Conservation (phyloP, 2,113 vertebrate genomes). For the Caranx ignobilis region DNA sequence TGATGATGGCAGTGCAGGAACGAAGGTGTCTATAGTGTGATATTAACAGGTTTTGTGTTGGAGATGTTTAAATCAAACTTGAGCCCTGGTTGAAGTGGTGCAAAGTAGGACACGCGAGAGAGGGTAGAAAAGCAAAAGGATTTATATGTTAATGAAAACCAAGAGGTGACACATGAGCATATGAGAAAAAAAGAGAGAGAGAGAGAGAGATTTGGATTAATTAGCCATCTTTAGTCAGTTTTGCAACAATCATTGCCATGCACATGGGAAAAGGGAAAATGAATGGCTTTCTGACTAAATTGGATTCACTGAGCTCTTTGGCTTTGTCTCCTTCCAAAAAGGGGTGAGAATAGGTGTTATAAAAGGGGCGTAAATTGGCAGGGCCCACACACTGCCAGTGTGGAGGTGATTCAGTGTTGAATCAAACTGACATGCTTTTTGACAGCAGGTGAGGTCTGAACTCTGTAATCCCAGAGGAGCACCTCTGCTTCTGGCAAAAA, state of each 20-base stretch:
- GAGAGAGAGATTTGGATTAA: conserved; percentile 30
- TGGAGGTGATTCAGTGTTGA: conserved; percentile 19
- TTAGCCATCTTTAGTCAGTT: conserved; percentile 30
- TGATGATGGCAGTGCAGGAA: neutral
- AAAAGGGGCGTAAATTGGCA: conserved; percentile 40
- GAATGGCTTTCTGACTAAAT: conserved; percentile 19
- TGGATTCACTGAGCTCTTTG: conserved; percentile 23
- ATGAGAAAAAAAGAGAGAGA: conserved; percentile 13
- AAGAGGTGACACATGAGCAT: conserved; percentile 3
- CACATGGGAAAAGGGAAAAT: conserved; percentile 6
- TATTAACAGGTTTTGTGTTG: conserved; percentile 14
- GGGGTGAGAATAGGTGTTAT: conserved; percentile 22
- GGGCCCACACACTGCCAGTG: conserved; percentile 13
- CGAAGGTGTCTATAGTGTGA: conserved; percentile 4
- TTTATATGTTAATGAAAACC: conserved; percentile 28
- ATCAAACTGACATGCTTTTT: conserved; percentile 49
- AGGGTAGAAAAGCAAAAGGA: conserved; percentile 2
- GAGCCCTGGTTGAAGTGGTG: neutral
- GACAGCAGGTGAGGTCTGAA: conserved; percentile 48
- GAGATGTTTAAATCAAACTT: conserved; percentile 26
- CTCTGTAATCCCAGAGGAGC: conserved; percentile 18
- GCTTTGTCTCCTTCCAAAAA: conserved; percentile 15
- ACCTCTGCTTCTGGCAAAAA: conserved; percentile 29
- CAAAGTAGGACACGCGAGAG: neutral
- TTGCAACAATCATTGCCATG: conserved; percentile 17